Base-by-base conservation (phyloP, 2,113 vertebrate genomes). In the Menura novaehollandiae region DNA sequence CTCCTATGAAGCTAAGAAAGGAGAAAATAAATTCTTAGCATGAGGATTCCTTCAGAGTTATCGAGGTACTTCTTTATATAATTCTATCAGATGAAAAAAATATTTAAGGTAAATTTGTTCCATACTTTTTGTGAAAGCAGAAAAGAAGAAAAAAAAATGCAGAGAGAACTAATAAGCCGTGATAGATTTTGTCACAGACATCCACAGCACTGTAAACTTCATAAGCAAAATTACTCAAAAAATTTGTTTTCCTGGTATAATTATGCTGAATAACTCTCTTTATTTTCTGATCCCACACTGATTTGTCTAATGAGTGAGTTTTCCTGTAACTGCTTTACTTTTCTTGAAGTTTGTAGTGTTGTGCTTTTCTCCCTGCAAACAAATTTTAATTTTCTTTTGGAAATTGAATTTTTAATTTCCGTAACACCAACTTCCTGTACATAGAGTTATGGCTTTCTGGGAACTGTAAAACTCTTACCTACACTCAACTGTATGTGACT, bases 361-460 rank as follows among this genome's bases (percentile, higher is more conserved):
- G 7, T 0, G 0, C 3, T 78, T 33, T 89, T 35, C 28, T 72
- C 8, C 7, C 23, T n/a, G 15, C 2, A 15, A 64, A 44, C 1
- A 63, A 53, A 46, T 63, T 47, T 35, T 7, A 41, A 35, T 85
- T 79, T 90, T 55, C 2, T 3, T 63, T 47, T 47, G 18, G 27
- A 76, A 91, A 76, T 35, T 3, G 11, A 35, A 17, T 56, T 78
- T 46, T 69, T 75, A 2, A 16, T 60, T 78, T 74, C 46, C 2
- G 2, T 51, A 13, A 11, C 33, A 73, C 13, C 11, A 37, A 5
- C 7, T 53, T 83, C 15, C 21, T 60, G 18, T 55, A 11, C 19
- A 52, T 6, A n/a, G n/a, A 49, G 5, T 17, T 56, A 28, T 73
- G 24, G 8, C 19, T 89, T 59, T 75, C 66, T 59, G 30, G 33